Base-by-base conservation (phyloP, 2,888 invertebrate species). In the Abrostola tripartita region DNA sequence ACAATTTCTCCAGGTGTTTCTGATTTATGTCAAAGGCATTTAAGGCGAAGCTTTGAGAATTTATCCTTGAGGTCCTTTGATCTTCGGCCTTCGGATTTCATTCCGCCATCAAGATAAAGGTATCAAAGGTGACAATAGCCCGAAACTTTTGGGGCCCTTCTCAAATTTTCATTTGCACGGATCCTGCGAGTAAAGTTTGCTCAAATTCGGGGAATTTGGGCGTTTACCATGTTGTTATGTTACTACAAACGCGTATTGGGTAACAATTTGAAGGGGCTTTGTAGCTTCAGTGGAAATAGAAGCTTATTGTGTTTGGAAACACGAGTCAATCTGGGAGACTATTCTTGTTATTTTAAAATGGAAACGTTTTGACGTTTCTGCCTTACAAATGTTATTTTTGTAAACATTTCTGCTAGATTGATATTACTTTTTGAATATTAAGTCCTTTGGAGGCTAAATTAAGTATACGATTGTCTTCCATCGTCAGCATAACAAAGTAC, bases 61-160 rank as follows among this genome's bases (percentile, higher is more conserved):
- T 74, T 67, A 65, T 71, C 68, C 71, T 63, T 47, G 56, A 54
- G 56, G 42, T 51, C 50, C 71, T 74, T 81, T 81, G 80, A 79
- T 71, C 70, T 56, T 24, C 44, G 53, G 37, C 52, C 67, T 64
- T 65, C 65, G 37, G 61, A 76, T 79, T 68, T 62, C 70, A 62
- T 75, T 59, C 55, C 57, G 63, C 53, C 52, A 71, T 72, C 60
- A 65, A 71, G 67, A 61, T 73, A 56, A 52, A 74, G 62, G 74
- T 71, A 68, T 78, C 62, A 75, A 81, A 78, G 70, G 78, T 79
- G 78, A 79, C 76, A 81, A 81, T 79, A 52, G 63, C 35, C 58
- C 53, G 41, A 49, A 67, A 78, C 60, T 79, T 78, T 68, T 49
- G 52, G 61, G 51, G 36, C 49, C 50, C 63, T 58, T 72, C 65